Evolutionary conservation across 2,113 vertebrate species (phyloP), one percentile per base, ranked within the genome.

Genomic region (Hystrix brachyura): DNA sequence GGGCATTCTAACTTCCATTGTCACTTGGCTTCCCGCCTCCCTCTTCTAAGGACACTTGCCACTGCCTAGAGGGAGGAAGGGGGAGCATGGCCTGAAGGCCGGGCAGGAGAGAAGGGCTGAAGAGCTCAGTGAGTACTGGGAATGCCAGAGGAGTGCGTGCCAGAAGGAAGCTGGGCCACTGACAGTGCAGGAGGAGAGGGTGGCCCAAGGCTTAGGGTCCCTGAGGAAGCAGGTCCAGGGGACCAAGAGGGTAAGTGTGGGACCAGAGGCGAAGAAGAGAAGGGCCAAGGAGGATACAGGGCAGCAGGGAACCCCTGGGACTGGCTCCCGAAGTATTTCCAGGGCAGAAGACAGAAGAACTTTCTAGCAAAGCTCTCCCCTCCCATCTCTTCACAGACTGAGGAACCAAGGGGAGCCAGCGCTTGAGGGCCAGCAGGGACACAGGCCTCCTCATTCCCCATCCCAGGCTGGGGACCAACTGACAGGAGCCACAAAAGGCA

Each of bases 261-360:
- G 48, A 43, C 38, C 87, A n/a, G 64, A 67, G 21, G 25, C 74
- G 69, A 60, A 46, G 60, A 87, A 6, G 32, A 51, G 53, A 34
- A 4, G 15, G n/a, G 29, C 18, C 1, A 0, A 25, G 38, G 27
- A 21, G 60, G 18, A 57, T 53, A 7, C 38, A 12, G 17, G 38
- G 48, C 29, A 27, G 53, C 21, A 34, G 19, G 34, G 32, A 34
- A 55, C 69, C 87, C 72, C 48, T 48, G 62, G 48, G 19, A 48
- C n/a, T n/a, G 5, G 57, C 78, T 62, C 27, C 62, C 78, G 71
- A 71, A 85, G 65, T 27, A 72, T 43, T 71, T 59, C 38, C 46
- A 88, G 64, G 32, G 38, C 57, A 72, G 25, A 76, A 51, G 67
- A 46, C 46, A 87, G 69, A 81, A 90, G 85, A 94, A 93, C n/a